Percentiles rank a stretch among this genome's conserved stretches.
phyloP scores from a whole-genome alignment of 1,140 invertebrate genomes.

The Bombus vancouverensis region DNA sequence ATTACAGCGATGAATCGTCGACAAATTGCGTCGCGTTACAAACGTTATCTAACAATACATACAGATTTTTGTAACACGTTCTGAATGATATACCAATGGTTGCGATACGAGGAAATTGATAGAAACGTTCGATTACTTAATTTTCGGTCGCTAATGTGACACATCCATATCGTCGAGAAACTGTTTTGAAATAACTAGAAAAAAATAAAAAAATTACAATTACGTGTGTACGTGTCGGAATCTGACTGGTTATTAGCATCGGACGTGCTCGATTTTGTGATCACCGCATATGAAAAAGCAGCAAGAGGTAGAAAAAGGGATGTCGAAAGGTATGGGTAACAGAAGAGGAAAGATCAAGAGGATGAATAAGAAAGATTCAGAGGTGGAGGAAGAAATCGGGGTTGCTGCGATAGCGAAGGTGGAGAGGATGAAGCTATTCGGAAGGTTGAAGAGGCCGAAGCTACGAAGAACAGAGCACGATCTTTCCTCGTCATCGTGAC shows the following conservation, averaged over 20 bases:
- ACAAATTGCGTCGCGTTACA: background rate
- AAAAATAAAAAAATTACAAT: background rate
- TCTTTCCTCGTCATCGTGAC: constrained; percentile 45
- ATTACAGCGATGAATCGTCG: background rate
- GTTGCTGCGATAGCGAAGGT: constrained; percentile 75
- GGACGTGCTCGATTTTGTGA: constrained; percentile 34
- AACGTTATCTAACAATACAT: background rate
- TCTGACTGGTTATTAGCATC: background rate
- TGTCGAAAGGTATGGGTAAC: background rate
- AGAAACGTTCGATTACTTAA: background rate
- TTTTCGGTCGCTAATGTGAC: background rate
- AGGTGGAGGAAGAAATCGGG: constrained; percentile 62
- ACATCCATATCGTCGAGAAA: background rate
- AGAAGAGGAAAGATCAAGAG: constrained; percentile 39
- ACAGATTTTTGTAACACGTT: background rate
- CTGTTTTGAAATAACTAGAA: background rate
- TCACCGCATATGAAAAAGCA: background rate
- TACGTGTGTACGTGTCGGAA: background rate
- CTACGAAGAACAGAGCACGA: constrained; percentile 55
- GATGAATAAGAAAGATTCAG: constrained; percentile 35
- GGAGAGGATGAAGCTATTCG: constrained; percentile 57
- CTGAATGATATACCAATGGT: too few relatives aligned
- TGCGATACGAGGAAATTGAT: background rate
- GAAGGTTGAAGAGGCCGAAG: constrained; percentile 45
- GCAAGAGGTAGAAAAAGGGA: background rate